Percentiles rank a stretch among this genome's conserved stretches.
Conservation (phyloP, 2,888 invertebrate species). For the Hypsopygia costalis region DNA sequence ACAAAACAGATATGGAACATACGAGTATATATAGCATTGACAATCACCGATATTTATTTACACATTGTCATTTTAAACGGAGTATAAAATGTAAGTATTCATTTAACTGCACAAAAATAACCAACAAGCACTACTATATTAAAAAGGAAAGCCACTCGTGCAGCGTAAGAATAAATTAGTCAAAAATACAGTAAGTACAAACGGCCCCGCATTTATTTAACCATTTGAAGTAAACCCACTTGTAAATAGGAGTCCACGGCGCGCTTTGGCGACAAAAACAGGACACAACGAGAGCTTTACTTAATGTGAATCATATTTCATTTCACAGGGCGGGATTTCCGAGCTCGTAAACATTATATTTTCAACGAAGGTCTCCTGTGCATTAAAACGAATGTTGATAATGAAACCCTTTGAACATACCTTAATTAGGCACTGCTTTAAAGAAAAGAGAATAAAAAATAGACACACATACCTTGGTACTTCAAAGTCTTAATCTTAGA, state of each 20-base stretch:
- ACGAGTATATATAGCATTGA: no score
- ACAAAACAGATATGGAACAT: no score
- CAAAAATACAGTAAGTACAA: slow-evolving; percentile 35
- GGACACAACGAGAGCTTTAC: slow-evolving; percentile 62
- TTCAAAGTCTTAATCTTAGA: no score
- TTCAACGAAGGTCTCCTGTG: slow-evolving; percentile 38
- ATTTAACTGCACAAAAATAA: neutral
- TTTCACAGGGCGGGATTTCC: slow-evolving; percentile 53
- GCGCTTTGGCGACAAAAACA: slow-evolving; percentile 58
- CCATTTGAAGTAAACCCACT: slow-evolving; percentile 44
- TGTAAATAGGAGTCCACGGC: slow-evolving; percentile 50
- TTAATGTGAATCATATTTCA: slow-evolving; percentile 73
- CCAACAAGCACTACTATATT: neutral
- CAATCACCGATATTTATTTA: no score
- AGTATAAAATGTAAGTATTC: no score
- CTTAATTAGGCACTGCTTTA: slow-evolving; percentile 3
- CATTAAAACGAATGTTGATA: slow-evolving; percentile 49
- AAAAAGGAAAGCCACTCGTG: slow-evolving; percentile 13
- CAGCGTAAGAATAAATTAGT: slow-evolving; percentile 37
- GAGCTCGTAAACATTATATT: slow-evolving; percentile 47
- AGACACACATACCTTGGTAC: no score
- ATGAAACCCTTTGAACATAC: slow-evolving; percentile 39
- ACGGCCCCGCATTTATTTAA: slow-evolving; percentile 38
- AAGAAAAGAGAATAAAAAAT: no score
- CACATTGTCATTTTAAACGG: no score